Evolutionary conservation across 2,797 vertebrate genomes (phyloP).

Genomic region (Siniperca obscura): DNA sequence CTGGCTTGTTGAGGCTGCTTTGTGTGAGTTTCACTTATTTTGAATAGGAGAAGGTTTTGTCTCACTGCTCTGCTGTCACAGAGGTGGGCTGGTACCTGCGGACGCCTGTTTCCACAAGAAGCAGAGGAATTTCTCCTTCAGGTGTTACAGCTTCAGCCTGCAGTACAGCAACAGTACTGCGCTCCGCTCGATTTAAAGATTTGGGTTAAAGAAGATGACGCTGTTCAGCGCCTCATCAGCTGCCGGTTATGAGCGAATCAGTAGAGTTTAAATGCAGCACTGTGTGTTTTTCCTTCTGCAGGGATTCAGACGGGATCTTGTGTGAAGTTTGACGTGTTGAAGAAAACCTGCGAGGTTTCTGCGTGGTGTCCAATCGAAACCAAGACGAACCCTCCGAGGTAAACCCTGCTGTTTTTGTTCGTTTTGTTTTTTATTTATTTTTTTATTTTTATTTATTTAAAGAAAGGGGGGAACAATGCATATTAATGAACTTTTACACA

Average conservation of each 20-base stretch:
- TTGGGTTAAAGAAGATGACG: not conserved
- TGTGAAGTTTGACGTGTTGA: conserved; percentile 75
- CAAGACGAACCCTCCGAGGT: conserved; percentile 75
- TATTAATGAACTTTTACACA: no score
- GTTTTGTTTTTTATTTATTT: no score
- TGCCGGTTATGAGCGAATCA: not conserved
- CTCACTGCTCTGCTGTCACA: not conserved
- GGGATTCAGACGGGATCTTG: conserved; percentile 88
- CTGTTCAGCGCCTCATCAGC: not conserved
- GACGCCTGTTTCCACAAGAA: not conserved
- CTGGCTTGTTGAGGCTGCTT: no score
- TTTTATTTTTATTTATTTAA: no score
- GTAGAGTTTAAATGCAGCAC: not conserved
- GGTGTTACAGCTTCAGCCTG: not conserved
- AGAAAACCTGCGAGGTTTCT: conserved; percentile 86
- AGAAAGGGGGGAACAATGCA: no score
- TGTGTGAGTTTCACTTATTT: not conserved
- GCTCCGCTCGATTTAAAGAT: not conserved
- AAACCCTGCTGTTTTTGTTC: not conserved
- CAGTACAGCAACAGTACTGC: not conserved
- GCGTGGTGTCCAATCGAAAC: conserved; percentile 89
- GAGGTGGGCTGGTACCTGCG: not conserved
- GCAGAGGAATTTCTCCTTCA: conserved; percentile 30
- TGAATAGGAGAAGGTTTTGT: not conserved
- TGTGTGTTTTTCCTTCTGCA: conserved; percentile 51